Conservation (phyloP, 2,888 invertebrate species). For the Machimus rusticus region DNA sequence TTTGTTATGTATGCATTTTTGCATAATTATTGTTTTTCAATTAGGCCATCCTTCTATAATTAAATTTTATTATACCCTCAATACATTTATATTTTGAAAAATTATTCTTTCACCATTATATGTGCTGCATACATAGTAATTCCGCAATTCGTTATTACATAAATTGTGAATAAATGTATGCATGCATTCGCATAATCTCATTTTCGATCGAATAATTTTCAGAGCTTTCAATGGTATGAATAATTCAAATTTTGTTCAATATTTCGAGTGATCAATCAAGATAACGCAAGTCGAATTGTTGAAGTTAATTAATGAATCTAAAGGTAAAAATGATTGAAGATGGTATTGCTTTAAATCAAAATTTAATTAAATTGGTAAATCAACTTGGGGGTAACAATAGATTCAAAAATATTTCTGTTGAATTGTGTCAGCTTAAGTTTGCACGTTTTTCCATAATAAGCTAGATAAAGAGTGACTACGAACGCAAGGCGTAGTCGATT, state of each 20-base stretch:
- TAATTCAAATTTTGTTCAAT: not conserved
- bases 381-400: not conserved
- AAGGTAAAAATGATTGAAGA: not conserved
- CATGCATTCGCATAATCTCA: not conserved
- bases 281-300: not conserved
- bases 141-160: not conserved
- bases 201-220: not conserved
- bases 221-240: not conserved
- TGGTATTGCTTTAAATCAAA: not conserved
- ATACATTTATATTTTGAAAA: not conserved
- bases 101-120: not conserved
- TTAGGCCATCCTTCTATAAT: not conserved
- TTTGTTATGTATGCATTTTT: no score
- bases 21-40: no score
- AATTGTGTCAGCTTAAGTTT: not conserved
- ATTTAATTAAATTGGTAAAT: not conserved
- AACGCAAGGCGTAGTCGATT: not conserved
- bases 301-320: no score
- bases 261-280: not conserved
- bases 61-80: not conserved
- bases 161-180: not conserved
- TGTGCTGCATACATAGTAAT: not conserved
- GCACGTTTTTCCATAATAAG: not conserved
- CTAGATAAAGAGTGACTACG: not conserved
- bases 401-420: not conserved